Conservation (phyloP, 2,113 vertebrate species). For the Nesoenas mayeri region DNA sequence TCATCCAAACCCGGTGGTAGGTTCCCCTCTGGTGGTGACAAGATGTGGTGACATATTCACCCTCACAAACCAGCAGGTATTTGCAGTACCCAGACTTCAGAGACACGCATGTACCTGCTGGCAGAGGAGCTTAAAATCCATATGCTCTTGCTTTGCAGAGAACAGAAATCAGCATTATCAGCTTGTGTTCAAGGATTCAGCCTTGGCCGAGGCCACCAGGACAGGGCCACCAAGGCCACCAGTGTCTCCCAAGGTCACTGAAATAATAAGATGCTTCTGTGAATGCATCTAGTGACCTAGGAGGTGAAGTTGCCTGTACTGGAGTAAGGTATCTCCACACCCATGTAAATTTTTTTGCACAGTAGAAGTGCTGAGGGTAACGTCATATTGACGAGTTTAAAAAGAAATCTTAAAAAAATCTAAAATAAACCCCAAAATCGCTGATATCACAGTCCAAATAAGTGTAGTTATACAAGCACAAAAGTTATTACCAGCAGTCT, state of each 20-base stretch:
- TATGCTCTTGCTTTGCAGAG: neutral
- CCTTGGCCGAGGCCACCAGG: neutral
- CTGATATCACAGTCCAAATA: neutral
- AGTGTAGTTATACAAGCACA: neutral
- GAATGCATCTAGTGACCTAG: neutral
- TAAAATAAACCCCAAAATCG: neutral
- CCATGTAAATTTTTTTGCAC: neutral
- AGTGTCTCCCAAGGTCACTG: neutral
- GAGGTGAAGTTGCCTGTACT: neutral
- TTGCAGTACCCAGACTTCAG: too few relatives aligned
- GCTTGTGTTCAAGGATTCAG: neutral
- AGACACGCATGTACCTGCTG: neutral
- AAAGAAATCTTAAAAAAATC: neutral
- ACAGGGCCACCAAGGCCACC: neutral
- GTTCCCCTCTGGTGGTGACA: constrained; percentile 62
- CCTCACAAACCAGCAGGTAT: neutral
- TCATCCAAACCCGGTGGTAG: neutral
- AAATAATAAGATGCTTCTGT: neutral
- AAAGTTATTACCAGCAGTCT: neutral
- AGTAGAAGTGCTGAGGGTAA: neutral
- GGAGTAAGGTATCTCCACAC: neutral
- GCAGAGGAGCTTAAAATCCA: neutral
- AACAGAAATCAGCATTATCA: neutral
- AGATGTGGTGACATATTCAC: neutral
- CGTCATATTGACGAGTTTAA: neutral